A percentile compares a stretch with the other conserved stretches of the same genome.
Evolutionary conservation across 2,797 vertebrate species (phyloP).

Genomic region (Synaphobranchus kaupii): DNA sequence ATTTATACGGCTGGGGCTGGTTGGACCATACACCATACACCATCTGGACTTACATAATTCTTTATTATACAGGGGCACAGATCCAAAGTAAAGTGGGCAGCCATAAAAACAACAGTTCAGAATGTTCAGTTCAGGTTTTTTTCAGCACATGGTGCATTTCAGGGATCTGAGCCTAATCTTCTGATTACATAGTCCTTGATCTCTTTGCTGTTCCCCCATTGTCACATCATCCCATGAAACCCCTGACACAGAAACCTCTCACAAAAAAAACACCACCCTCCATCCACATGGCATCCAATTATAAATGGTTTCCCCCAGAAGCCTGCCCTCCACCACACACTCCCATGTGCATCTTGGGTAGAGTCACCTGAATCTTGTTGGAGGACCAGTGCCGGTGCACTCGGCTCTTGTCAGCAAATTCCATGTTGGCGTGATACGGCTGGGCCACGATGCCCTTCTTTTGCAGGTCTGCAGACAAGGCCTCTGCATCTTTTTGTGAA

Average conservation of each 20-base stretch:
- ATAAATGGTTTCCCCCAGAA: background rate
- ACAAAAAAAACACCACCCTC: background rate
- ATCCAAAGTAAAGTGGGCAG: no score
- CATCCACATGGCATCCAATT: background rate
- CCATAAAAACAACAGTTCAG: no score
- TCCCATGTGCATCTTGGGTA: background rate
- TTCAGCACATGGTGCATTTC: background rate
- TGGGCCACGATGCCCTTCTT: conserved; percentile 80
- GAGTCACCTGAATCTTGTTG: conserved; percentile 85
- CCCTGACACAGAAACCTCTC: background rate
- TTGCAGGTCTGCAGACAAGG: conserved; percentile 81
- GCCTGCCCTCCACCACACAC: background rate
- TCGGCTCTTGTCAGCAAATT: conserved; percentile 77
- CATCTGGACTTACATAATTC: no score
- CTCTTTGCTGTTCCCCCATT: background rate
- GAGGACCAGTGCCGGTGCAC: conserved; percentile 85
- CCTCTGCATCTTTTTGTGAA: conserved; percentile 95
- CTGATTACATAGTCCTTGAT: background rate
- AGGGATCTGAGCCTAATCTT: background rate
- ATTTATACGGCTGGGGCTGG: background rate
- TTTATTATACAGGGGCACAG: no score
- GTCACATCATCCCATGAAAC: no score
- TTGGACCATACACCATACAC: background rate
- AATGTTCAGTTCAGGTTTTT: background rate
- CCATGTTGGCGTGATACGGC: conserved; percentile 90